phyloP scores from a whole-genome alignment of 2,797 vertebrate species.

The Propithecus deckenii region DNA sequence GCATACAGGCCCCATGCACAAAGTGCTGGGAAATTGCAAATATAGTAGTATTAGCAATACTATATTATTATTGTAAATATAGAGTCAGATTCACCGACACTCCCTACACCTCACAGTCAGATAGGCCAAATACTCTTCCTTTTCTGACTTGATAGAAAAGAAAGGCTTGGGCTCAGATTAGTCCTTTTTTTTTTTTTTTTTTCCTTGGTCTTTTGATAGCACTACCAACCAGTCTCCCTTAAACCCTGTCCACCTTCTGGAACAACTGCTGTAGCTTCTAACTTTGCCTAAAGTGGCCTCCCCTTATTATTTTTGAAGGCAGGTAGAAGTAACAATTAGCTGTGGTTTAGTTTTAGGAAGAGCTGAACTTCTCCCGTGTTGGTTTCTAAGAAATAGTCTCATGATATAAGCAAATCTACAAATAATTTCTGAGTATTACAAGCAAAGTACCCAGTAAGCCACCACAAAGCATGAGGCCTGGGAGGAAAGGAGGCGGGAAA shows the following conservation, averaged over 20 bases:
- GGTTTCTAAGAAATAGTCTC: constrained; percentile 20
- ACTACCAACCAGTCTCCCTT: background rate
- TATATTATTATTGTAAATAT: background rate
- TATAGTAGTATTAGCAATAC: background rate
- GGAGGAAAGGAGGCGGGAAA: background rate
- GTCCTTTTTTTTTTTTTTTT: background rate
- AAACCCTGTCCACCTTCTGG: background rate
- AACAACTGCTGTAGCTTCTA: background rate
- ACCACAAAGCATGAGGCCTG: background rate
- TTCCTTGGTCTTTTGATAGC: background rate
- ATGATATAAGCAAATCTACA: background rate
- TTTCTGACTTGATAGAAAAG: background rate
- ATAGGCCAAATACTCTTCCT: background rate
- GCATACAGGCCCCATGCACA: background rate
- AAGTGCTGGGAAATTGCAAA: background rate
- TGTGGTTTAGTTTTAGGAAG: background rate
- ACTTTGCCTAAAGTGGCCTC: background rate
- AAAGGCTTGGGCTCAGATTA: background rate
- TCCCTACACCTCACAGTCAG: background rate
- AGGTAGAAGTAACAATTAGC: background rate
- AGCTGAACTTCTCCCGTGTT: background rate
- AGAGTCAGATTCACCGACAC: background rate
- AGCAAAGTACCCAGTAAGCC: background rate
- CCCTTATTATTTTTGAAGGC: background rate
- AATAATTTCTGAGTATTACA: constrained; percentile 8